Evolutionary conservation across 2,888 invertebrate genomes (phyloP).

Genomic region (Lithodes maja): DNA sequence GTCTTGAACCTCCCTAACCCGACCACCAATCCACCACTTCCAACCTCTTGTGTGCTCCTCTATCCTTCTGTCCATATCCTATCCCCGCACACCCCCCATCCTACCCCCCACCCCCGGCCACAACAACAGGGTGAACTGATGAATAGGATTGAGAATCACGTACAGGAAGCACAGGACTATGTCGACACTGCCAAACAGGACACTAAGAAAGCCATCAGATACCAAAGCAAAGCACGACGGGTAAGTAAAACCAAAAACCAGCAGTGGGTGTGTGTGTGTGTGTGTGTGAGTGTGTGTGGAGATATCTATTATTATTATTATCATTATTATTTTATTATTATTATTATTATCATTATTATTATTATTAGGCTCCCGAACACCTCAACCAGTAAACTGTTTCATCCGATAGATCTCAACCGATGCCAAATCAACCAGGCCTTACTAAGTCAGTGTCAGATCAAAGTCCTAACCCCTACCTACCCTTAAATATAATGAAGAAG

Average conservation of each 20-base stretch:
- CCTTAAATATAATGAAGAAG: too few species aligned
- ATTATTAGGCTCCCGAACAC: too few species aligned
- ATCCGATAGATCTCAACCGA: too few species aligned
- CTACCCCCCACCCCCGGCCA: slow-evolving; percentile 38
- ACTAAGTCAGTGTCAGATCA: too few species aligned
- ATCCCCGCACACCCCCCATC: background rate
- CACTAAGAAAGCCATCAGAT: slow-evolving; percentile 99
- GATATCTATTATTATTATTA: too few species aligned
- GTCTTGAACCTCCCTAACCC: slow-evolving; percentile 44
- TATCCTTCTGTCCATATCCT: slow-evolving; percentile 21
- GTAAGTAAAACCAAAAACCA: slow-evolving; percentile 80
- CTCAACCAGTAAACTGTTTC: too few species aligned
- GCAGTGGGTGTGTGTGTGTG: slow-evolving; percentile 28
- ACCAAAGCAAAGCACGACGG: slow-evolving; percentile 99
- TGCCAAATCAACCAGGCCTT: too few species aligned
- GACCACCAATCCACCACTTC: background rate
- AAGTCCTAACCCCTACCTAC: too few species aligned
- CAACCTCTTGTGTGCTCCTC: background rate
- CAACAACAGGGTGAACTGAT: slow-evolving; percentile 97
- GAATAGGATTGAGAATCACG: slow-evolving; percentile 99
- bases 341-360: too few species aligned
- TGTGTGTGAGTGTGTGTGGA: too few species aligned
- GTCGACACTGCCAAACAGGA: slow-evolving; percentile 99
- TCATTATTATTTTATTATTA: too few species aligned
- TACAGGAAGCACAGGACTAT: slow-evolving; percentile 99